Evolutionary conservation across 1,140 invertebrate genomes (phyloP), one percentile per base, ranked within the genome.

Genomic region (Meloidogyne hapla): DNA sequence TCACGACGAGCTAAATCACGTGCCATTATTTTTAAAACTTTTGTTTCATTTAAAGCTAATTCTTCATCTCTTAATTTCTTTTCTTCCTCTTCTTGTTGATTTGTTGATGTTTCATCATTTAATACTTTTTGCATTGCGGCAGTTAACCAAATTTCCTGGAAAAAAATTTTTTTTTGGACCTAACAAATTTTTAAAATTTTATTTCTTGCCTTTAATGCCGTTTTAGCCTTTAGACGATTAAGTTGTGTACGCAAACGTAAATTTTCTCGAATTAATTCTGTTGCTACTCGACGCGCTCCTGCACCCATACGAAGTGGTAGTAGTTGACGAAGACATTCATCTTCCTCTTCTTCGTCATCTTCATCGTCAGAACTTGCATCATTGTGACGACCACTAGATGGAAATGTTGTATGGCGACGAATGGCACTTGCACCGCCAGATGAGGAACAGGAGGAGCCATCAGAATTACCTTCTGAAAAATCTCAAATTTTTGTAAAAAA

Each of bases 381-480:
- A 64, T 64, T 26, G 23, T 70, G 40, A 33, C 56, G 13, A 40
- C 65, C 48, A 40, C 78, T 40, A 40, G 80, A 75, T 5, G 80
- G 80, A 25, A 81, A 69, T 5, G 80, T 81, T 62, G 80, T 81
- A 40, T 81, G 80, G 33, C 80, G 28, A 67, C 80, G 64, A 33
- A 82, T 68, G 48, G 79, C 40, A 48, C 40, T 62, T 23, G 56
- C 33, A 13, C 77, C 61, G 10, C 77, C 61, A 18, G 74, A 62
- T 10, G 74, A 76, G n/a, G 74, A 76, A 63, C 15, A 75, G 38
- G 72, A 70, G 13, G 77, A 48, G 15, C 61, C 62, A 18, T 81
- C 83, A 33, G 62, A 67, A 75, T 45, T 77, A 15, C 73, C 76
- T 67, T 42, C n/a, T 77, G 21, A 66, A 45, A 69, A 74, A 23